Evolutionary conservation across 2,113 vertebrate genomes (phyloP), one percentile per base, ranked within the genome.

Genomic region (Protomyctophum bolini): DNA sequence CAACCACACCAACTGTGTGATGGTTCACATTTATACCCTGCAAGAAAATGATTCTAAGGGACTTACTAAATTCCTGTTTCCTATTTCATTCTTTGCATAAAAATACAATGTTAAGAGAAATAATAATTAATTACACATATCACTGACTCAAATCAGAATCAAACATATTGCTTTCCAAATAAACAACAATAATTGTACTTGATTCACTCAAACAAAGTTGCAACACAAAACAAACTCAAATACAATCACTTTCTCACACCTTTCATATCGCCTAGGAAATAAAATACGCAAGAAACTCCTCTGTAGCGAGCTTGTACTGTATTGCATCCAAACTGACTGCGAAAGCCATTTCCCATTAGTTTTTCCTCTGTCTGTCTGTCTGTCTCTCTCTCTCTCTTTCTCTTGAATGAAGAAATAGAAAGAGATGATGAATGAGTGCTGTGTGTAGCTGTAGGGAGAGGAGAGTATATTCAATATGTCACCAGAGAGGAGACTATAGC

Each of bases 371-470:
- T 54, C 33, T 79, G 63, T n/a, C 66, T 67, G 21, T 52, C 15
- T 10, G 10, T 54, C 33, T 79, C 63, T n/a, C 66, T 67, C 76
- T 79, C 70, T 79, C 15, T 10, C 65, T 50, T 45, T 68, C 51
- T 81, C 68, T 58, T 5, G 55, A 68, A 71, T 51, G 66, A 61
- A 58, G 61, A 57, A 11, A 52, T 45, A 12, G 48, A 47, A 51
- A 58, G 64, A 70, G 56, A 81, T 91, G 89, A 93, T 90, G 88
- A 90, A 92, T 90, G 87, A 81, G 74, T 72, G 68, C 78, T 81
- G 85, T 86, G 83, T 84, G 63, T 61, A 33, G 75, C 79, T 83
- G 80, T 82, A 72, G 87, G 83, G 81, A 41, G 33, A 41, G 33
- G 33, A 41, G 33, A 41, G 33, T 41, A 41, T 3, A 3, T 41